Evolutionary conservation across 2,888 invertebrate genomes (phyloP).

Genomic region (Drosophila borborema): DNA sequence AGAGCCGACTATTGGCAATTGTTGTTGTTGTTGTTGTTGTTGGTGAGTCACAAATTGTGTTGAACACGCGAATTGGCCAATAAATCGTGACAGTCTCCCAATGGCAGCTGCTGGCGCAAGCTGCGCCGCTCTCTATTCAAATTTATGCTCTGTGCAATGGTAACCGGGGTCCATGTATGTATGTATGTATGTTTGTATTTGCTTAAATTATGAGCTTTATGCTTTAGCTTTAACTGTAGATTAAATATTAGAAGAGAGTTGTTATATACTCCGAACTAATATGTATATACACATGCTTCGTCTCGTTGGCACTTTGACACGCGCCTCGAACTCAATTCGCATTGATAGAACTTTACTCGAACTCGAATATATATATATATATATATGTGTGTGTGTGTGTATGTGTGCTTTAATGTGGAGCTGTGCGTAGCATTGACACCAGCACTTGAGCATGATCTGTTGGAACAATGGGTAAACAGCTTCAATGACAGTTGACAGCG

Average conservation of each 20-base stretch:
- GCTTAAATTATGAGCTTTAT: constrained; percentile 2
- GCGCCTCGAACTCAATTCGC: constrained; percentile 58
- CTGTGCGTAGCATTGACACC: constrained; percentile 32
- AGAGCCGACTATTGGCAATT: constrained; percentile 26
- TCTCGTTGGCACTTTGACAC: constrained; percentile 49
- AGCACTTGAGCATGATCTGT: constrained; percentile 52
- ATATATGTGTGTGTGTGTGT: neutral
- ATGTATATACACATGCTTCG: constrained; percentile 1
- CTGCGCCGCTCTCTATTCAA: constrained; percentile 30
- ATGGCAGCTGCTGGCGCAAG: constrained; percentile 14
- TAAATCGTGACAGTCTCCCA: constrained; percentile 48
- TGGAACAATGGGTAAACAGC: constrained; percentile 38
- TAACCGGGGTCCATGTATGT: constrained; percentile 7
- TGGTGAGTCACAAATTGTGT: constrained; percentile 26
- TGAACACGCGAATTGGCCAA: constrained; percentile 39
- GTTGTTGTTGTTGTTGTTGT: constrained; percentile 12
- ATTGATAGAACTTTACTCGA: neutral
- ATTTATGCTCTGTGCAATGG: constrained; percentile 56
- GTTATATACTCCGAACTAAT: neutral
- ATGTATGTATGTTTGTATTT: neutral
- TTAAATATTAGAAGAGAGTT: neutral
- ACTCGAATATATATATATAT: neutral
- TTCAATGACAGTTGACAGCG: constrained; percentile 44
- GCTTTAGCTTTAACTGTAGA: constrained; percentile 1
- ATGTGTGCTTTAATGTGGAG: neutral